Percentiles rank a stretch among this genome's conserved stretches.
phyloP scores from a whole-genome alignment of 1,140 invertebrate species.

The Riptortus pedestris region DNA sequence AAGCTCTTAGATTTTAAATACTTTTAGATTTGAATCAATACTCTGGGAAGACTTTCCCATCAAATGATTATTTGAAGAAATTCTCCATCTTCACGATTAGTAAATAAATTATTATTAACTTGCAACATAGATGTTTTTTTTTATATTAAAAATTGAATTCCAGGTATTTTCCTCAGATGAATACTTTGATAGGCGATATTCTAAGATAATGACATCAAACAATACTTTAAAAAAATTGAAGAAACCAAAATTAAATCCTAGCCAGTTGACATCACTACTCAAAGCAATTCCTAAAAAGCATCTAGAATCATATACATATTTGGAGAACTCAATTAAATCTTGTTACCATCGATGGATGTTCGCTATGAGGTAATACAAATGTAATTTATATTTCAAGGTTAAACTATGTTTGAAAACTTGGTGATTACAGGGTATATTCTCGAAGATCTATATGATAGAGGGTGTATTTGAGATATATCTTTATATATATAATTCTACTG shows the following conservation, averaged over 20 bases:
- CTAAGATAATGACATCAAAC: slow-evolving; percentile 58
- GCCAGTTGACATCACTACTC: slow-evolving; percentile 50
- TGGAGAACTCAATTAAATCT: slow-evolving; percentile 34
- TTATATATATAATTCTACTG: no score
- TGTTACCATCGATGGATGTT: slow-evolving; percentile 40
- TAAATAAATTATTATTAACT: no score
- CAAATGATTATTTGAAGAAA: neutral
- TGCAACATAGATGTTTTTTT: no score
- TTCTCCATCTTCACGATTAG: no score
- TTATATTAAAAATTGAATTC: slow-evolving; percentile 12
- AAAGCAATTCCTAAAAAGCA: slow-evolving; percentile 34
- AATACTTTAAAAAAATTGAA: slow-evolving; percentile 66
- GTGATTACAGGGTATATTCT: no score
- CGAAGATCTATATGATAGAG: no score
- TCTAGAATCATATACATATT: slow-evolving; percentile 32
- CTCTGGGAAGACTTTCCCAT: neutral
- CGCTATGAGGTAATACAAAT: slow-evolving; percentile 36
- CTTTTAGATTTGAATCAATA: no score
- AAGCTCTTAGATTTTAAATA: no score
- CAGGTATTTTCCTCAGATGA: slow-evolving; percentile 30
- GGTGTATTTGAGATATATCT: no score
- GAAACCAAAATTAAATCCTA: slow-evolving; percentile 56
- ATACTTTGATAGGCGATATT: slow-evolving; percentile 38
- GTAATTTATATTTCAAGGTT: no score
- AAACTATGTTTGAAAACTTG: no score